Conservation (phyloP, 2,113 vertebrate genomes). For the Perca flavescens region DNA sequence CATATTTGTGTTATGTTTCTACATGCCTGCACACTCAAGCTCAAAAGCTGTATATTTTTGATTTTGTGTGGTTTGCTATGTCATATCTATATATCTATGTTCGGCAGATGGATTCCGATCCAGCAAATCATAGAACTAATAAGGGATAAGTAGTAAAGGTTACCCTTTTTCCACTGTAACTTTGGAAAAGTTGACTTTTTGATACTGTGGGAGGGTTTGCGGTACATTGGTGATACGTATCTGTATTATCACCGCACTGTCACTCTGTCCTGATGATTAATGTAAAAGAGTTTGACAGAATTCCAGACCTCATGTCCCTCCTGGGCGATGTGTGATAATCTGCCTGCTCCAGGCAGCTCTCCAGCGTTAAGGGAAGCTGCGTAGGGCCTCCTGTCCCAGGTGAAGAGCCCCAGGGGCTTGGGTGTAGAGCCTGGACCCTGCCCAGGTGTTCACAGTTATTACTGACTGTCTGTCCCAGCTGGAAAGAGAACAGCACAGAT, state of each 20-base stretch:
- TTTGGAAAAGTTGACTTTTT: slow-evolving; percentile 64
- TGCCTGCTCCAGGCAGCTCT: slow-evolving; percentile 70
- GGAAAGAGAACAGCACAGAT: slow-evolving; percentile 59
- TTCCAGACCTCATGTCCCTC: slow-evolving; percentile 78
- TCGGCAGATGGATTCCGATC: slow-evolving; percentile 9
- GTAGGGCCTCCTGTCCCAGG: slow-evolving; percentile 76
- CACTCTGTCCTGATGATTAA: slow-evolving; percentile 79
- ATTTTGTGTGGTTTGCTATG: slow-evolving; percentile 24
- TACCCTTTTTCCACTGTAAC: slow-evolving; percentile 38
- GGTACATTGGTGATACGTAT: slow-evolving; percentile 51
- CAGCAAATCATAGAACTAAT: not conserved
- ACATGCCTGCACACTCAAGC: not conserved
- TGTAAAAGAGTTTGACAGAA: slow-evolving; percentile 79
- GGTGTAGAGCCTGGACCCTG: slow-evolving; percentile 79
- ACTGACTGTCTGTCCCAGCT: slow-evolving; percentile 71
- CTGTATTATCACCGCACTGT: slow-evolving; percentile 65
- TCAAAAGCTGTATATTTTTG: not conserved
- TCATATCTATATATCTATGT: not conserved
- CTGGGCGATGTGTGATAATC: slow-evolving; percentile 77
- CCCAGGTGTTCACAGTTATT: slow-evolving; percentile 83
- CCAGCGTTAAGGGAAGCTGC: slow-evolving; percentile 54
- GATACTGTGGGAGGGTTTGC: slow-evolving; percentile 35
- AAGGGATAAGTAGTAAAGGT: slow-evolving; percentile 6
- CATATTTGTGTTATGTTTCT: slow-evolving; percentile 25
- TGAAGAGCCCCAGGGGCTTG: slow-evolving; percentile 80